Conservation (phyloP, 2,113 vertebrate species). For the Dipodomys stephensi region DNA sequence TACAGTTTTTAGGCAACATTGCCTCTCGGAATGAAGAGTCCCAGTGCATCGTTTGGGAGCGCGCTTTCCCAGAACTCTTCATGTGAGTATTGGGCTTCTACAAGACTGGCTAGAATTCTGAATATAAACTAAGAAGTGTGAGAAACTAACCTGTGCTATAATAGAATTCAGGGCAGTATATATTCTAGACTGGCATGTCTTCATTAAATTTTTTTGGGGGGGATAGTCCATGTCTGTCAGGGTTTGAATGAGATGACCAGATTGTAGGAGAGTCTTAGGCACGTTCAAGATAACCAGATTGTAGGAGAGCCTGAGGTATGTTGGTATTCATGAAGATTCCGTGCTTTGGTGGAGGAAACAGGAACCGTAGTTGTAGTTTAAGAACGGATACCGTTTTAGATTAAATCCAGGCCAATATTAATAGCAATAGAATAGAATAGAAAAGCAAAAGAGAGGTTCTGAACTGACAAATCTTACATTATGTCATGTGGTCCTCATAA, state of each 20-base stretch:
- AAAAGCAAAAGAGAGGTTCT: not conserved
- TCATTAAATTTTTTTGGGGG: not conserved
- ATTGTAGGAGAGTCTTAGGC: not conserved
- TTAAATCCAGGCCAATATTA: no score
- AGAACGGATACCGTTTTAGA: no score
- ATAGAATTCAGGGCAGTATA: not conserved
- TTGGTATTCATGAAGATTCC: not conserved
- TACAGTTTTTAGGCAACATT: slow-evolving; percentile 97
- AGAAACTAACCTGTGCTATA: not conserved
- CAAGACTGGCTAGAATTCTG: slow-evolving; percentile 37
- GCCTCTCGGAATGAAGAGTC: slow-evolving; percentile 93
- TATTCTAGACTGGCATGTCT: no score
- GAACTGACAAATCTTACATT: not conserved
- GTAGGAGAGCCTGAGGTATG: not conserved
- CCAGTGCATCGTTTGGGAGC: slow-evolving; percentile 93
- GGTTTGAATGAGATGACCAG: not conserved
- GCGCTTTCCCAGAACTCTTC: slow-evolving; percentile 89
- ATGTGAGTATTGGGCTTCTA: slow-evolving; percentile 85
- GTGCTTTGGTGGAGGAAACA: not conserved
- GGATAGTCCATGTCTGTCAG: not conserved
- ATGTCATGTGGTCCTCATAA: not conserved
- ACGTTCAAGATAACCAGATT: no score
- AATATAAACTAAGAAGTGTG: not conserved
- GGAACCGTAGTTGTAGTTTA: not conserved
- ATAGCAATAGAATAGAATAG: not conserved